These are phyloP conservation scores for Rhyacophila brunnea DNA, from an alignment of 1,140 invertebrate species.

Conservation along the genomic window DNA sequence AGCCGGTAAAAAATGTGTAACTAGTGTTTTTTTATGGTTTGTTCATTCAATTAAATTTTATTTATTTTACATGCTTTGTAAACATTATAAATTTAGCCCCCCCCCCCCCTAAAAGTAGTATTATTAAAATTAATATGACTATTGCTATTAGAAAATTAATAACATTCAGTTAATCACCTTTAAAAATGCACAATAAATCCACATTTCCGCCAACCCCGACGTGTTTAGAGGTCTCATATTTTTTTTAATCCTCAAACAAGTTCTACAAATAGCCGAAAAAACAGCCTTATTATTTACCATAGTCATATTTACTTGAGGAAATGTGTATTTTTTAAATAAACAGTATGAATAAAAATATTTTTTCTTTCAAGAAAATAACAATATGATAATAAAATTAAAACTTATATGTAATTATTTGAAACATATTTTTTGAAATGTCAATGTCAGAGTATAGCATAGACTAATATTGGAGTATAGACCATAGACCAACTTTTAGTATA, in stretches of 20 bases:
- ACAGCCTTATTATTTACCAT: constrained; percentile 14
- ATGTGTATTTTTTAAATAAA: background rate
- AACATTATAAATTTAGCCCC: background rate
- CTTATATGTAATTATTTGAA: too few species aligned
- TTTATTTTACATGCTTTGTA: background rate
- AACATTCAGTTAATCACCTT: constrained; percentile 18
- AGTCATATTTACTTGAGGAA: too few species aligned
- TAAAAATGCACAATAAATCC: constrained; percentile 22
- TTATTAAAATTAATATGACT: background rate
- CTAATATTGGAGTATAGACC: too few species aligned
- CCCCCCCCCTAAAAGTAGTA: background rate
- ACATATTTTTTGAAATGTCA: too few species aligned
- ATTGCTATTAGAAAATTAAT: background rate
- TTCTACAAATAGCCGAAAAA: constrained; percentile 30
- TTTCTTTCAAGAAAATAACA: too few species aligned
- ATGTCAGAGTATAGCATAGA: too few species aligned
- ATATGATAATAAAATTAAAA: too few species aligned
- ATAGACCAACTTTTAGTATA: too few species aligned
- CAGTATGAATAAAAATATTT: too few species aligned
- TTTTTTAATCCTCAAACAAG: constrained; percentile 23
- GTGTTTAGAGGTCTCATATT: constrained; percentile 25
- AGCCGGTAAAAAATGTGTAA: background rate
- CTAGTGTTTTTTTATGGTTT: background rate
- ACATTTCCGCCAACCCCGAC: constrained; percentile 6
- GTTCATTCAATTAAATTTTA: background rate